Conservation (phyloP, 2,797 vertebrate species). For the Echiichthys vipera region DNA sequence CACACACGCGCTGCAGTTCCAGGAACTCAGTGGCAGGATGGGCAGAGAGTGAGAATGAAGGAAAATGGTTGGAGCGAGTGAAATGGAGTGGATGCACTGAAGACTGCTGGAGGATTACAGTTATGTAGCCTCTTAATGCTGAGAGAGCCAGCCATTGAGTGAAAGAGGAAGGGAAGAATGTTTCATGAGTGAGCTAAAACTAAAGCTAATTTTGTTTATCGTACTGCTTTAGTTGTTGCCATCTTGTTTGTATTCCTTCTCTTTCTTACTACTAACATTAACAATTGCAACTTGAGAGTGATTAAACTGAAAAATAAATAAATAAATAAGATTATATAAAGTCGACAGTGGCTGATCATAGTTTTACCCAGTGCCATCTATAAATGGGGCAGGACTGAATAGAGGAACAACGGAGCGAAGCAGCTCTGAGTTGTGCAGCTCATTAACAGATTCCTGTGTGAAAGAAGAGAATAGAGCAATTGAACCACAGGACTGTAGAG, state of each 20-base stretch:
- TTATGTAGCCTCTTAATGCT: slow-evolving; percentile 19
- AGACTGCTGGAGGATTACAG: slow-evolving; percentile 38
- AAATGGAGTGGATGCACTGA: slow-evolving; percentile 4
- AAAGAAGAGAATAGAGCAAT: slow-evolving; percentile 65
- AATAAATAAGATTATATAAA: neutral
- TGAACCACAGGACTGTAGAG: slow-evolving; percentile 46
- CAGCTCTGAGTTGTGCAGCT: slow-evolving; percentile 59
- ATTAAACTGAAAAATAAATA: neutral
- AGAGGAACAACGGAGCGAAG: slow-evolving; percentile 30
- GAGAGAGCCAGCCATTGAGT: neutral
- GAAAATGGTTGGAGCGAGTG: slow-evolving; percentile 3
- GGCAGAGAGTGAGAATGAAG: slow-evolving; percentile 17
- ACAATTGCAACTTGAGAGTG: neutral
- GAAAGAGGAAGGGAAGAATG: neutral
- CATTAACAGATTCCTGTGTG: slow-evolving; percentile 77
- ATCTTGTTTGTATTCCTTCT: neutral
- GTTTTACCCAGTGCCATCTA: slow-evolving; percentile 1
- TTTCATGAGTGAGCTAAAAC: slow-evolving; percentile 10
- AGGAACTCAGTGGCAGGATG: slow-evolving; percentile 23
- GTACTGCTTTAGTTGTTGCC: neutral
- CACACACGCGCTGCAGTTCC: slow-evolving; percentile 47
- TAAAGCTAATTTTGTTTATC: neutral
- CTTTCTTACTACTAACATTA: neutral
- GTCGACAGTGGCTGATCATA: neutral
- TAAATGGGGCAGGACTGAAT: slow-evolving; percentile 34